A percentile compares a stretch with the other conserved stretches of the same genome.
phyloP scores from a whole-genome alignment of 2,888 invertebrate species.

The Auanema sp. region DNA sequence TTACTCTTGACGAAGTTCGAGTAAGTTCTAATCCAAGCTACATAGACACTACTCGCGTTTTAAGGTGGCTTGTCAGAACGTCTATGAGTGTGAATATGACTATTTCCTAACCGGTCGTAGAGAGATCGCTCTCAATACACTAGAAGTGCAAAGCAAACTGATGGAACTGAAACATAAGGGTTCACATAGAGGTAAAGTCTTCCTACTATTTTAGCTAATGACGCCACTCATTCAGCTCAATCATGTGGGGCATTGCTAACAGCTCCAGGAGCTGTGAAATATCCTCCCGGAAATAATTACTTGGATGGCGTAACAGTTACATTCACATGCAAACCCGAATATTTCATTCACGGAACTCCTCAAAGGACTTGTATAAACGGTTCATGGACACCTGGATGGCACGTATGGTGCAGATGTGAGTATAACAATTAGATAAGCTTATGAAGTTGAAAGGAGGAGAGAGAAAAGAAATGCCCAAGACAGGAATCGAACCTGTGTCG shows the following conservation, averaged over 20 bases:
- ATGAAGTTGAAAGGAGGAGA: constrained; percentile 17
- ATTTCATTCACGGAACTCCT: constrained; percentile 46
- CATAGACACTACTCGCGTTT: too few species aligned
- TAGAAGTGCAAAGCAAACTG: constrained; percentile 34
- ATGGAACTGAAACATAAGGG: constrained; percentile 34
- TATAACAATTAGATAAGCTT: not conserved
- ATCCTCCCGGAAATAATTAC: constrained; percentile 52
- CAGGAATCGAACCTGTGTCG: constrained; percentile 43
- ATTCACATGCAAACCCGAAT: constrained; percentile 52
- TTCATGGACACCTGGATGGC: constrained; percentile 56
- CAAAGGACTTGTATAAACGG: constrained; percentile 49
- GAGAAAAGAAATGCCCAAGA: too few species aligned
- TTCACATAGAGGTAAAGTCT: constrained; percentile 21
- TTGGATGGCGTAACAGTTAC: constrained; percentile 51
- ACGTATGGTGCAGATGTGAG: constrained; percentile 54
- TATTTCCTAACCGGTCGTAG: constrained; percentile 43
- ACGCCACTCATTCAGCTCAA: not conserved
- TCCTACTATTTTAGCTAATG: not conserved
- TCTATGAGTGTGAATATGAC: constrained; percentile 46
- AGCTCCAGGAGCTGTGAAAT: constrained; percentile 46
- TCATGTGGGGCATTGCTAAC: constrained; percentile 47
- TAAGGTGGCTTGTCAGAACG: constrained; percentile 33
- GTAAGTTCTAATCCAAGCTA: constrained; percentile 9
- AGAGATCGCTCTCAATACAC: constrained; percentile 48
- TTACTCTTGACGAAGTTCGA: constrained; percentile 43